Conservation (phyloP, 2,888 invertebrate species). For the Rhagophthalmus giganteus region DNA sequence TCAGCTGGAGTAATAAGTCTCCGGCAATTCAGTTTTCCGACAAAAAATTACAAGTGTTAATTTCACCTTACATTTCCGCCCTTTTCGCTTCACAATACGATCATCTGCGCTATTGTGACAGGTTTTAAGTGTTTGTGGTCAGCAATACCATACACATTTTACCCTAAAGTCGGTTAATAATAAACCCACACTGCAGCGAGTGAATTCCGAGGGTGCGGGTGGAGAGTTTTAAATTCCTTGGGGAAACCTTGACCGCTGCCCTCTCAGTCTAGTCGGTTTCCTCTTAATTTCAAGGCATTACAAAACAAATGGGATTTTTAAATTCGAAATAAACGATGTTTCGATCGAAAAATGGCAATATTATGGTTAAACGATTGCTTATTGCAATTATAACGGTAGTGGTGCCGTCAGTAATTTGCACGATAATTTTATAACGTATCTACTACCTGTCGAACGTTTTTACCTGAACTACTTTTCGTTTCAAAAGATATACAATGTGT, state of each 20-base stretch:
- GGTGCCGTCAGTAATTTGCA: too few species aligned
- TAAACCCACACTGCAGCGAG: slow-evolving; percentile 4
- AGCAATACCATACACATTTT: slow-evolving; percentile 26
- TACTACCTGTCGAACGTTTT: not conserved
- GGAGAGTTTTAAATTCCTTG: slow-evolving; percentile 25
- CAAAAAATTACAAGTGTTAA: slow-evolving; percentile 19
- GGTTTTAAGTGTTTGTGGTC: slow-evolving; percentile 39
- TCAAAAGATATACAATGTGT: too few species aligned
- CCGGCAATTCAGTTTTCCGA: slow-evolving; percentile 13
- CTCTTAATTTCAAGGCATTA: slow-evolving; percentile 18
- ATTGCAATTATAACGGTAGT: too few species aligned
- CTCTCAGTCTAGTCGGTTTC: slow-evolving; percentile 39
- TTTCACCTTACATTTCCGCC: slow-evolving; percentile 31
- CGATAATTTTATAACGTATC: too few species aligned
- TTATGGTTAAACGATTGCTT: too few species aligned
- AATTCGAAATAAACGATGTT: too few species aligned
- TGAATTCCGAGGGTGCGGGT: slow-evolving; percentile 22
- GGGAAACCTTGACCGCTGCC: slow-evolving; percentile 41
- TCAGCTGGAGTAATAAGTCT: slow-evolving; percentile 24
- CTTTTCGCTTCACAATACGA: slow-evolving; percentile 26
- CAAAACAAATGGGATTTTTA: not conserved
- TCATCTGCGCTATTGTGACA: slow-evolving; percentile 36
- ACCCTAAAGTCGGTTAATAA: slow-evolving; percentile 13
- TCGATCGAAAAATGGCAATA: too few species aligned
- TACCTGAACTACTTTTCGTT: not conserved